Evolutionary conservation across 2,888 invertebrate genomes (phyloP), one percentile per base, ranked within the genome.

Genomic region (Julus scandinavius): DNA sequence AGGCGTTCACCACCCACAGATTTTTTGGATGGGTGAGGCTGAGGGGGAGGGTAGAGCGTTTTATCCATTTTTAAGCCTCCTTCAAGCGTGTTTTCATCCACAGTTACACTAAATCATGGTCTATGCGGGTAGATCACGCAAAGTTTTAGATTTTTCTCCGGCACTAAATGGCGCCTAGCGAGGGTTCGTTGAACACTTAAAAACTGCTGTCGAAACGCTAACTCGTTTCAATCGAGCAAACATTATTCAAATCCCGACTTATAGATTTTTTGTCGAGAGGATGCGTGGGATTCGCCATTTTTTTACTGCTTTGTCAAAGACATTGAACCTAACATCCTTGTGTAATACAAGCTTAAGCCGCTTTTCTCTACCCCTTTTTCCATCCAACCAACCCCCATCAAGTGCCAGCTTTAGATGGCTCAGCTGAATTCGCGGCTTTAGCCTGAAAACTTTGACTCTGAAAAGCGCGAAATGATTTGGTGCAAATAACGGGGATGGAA

Each of bases 191-290:
- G 63, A 63, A 63, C 63, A 63, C 63, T n/a, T 5, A 63, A 63
- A 63, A 63, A 63, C 5, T 20, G 20, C 15, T 17, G 50, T 50
- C 50, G 50, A 58, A 58, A 58, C 58, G 58, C 17, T 58, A 58
- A 58, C 58, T 58, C 58, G 58, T 58, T 63, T 63, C 63, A 63
- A 63, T 63, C 5, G 63, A 63, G 63, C 63, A 63, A 20, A 63
- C 63, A n/a, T 20, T n/a, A 63, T 63, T 63, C 20, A 63, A 63
- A 63, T 20, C 63, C 63, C 20, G 9, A n/a, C 20, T 63, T 63
- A 63, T 63, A 20, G 63, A 63, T 63, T 63, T 63, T 63, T 5
- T n/a, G 20, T 58, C 58, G 58, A 20, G 63, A n/a, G 63, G 13
- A 63, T 63, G 63, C 63, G 1, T 2, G 20, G 63, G 20, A n/a